Evolutionary conservation across 2,888 invertebrate genomes (phyloP).

Genomic region (Iselma pallidipennis): DNA sequence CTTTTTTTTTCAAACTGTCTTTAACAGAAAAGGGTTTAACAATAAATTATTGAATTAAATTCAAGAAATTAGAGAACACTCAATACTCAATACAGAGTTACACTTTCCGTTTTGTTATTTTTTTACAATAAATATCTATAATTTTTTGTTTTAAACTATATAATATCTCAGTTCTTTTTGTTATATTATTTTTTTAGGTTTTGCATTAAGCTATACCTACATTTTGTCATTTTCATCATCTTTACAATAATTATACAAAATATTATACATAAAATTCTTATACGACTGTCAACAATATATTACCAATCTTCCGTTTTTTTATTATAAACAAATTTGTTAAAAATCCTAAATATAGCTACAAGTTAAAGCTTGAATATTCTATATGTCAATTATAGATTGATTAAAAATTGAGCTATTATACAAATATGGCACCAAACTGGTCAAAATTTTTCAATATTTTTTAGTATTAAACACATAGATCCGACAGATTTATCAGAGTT

Average conservation of each 20-base stretch:
- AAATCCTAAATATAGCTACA: conserved; percentile 50
- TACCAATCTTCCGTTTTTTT: conserved; percentile 27
- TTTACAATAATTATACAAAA: conserved; percentile 52
- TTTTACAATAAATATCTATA: background rate
- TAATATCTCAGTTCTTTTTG: conserved; percentile 47
- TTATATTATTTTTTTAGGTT: background rate
- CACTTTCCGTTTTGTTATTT: conserved; percentile 38
- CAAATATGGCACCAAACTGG: conserved; percentile 58
- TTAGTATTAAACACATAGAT: conserved; percentile 20
- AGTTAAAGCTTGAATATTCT: conserved; percentile 54
- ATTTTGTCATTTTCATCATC: background rate
- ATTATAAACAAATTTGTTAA: conserved; percentile 49
- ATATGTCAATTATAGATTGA: conserved; percentile 48
- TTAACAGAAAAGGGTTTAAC: background rate
- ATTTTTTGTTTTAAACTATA: conserved; percentile 33
- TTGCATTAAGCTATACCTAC: conserved; percentile 24
- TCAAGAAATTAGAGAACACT: conserved; percentile 39
- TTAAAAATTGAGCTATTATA: conserved; percentile 58
- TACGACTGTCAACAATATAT: conserved; percentile 39
- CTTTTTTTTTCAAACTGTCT: conserved; percentile 24
- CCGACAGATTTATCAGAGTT: background rate
- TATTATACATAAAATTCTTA: conserved; percentile 45
- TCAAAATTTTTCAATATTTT: conserved; percentile 50
- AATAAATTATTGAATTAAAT: conserved; percentile 33
- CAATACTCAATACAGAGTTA: conserved; percentile 44